A percentile compares a stretch with the other conserved stretches of the same genome.
Evolutionary conservation across 2,797 vertebrate species (phyloP).

Genomic region (Pangasius mekongensis): DNA sequence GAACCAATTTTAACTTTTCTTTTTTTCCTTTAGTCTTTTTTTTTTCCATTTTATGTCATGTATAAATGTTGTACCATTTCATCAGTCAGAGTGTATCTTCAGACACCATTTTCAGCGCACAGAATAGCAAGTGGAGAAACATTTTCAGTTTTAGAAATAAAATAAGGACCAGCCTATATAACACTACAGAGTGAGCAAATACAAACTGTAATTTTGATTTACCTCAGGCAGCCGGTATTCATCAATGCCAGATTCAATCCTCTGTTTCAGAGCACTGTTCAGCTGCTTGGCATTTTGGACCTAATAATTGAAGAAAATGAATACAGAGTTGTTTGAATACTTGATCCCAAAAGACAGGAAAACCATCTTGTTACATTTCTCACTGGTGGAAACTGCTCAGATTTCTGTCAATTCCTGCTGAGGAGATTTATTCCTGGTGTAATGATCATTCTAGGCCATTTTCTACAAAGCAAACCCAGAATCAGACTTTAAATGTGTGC

Average conservation of each 20-base stretch:
- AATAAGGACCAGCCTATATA: neutral
- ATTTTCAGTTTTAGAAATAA: neutral
- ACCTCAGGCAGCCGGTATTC: constrained; percentile 93
- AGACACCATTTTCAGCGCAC: neutral
- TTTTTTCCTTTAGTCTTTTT: neutral
- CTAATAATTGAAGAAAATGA: constrained; percentile 64
- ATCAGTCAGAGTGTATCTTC: neutral
- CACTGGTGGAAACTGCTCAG: neutral
- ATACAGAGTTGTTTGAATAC: neutral
- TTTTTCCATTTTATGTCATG: neutral
- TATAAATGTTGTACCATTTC: neutral
- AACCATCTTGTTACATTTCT: neutral
- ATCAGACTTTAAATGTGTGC: neutral
- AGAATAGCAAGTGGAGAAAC: neutral
- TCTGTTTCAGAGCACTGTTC: constrained; percentile 96
- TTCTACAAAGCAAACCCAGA: neutral
- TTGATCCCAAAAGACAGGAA: neutral
- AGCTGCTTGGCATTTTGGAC: constrained; percentile 99
- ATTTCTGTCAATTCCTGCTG: neutral
- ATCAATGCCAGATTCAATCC: constrained; percentile 91
- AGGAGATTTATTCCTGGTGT: neutral
- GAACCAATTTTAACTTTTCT: no score
- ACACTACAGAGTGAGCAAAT: neutral
- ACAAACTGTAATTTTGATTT: constrained; percentile 42
- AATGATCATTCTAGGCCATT: neutral